Percentiles rank a stretch among this genome's conserved stretches.
These are phyloP conservation scores for Conus betulinus DNA, from an alignment of 1,140 invertebrate species.

Conservation along the genomic window DNA sequence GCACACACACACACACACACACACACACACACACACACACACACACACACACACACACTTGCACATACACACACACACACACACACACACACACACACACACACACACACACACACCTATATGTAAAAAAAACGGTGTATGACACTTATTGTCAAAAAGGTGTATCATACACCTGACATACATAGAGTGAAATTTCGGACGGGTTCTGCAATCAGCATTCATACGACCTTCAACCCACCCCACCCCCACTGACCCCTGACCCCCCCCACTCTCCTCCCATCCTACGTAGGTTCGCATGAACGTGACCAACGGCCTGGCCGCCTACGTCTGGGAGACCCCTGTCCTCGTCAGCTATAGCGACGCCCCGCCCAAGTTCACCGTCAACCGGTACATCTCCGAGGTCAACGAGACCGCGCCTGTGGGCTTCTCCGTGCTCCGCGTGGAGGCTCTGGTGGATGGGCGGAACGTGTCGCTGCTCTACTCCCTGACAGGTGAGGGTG, in stretches of 20 bases:
- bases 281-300: background rate
- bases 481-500: background rate
- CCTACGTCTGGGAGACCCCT: background rate
- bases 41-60: too few species aligned
- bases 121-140: too few species aligned
- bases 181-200: too few species aligned
- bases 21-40: too few species aligned
- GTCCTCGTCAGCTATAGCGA: background rate
- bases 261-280: background rate
- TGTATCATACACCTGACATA: too few species aligned
- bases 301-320: constrained; percentile 9
- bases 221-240: too few species aligned
- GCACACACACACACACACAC: background rate
- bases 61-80: too few species aligned
- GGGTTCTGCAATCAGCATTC: too few species aligned
- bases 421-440: background rate
- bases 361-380: background rate
- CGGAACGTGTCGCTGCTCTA: background rate
- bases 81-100: too few species aligned
- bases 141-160: too few species aligned
- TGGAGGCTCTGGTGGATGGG: background rate
- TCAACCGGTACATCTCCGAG: background rate
- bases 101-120: too few species aligned
- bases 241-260: too few species aligned
- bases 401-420: constrained; percentile 23